Conservation (phyloP, 2,888 invertebrate species). For the Apamea epomidion region DNA sequence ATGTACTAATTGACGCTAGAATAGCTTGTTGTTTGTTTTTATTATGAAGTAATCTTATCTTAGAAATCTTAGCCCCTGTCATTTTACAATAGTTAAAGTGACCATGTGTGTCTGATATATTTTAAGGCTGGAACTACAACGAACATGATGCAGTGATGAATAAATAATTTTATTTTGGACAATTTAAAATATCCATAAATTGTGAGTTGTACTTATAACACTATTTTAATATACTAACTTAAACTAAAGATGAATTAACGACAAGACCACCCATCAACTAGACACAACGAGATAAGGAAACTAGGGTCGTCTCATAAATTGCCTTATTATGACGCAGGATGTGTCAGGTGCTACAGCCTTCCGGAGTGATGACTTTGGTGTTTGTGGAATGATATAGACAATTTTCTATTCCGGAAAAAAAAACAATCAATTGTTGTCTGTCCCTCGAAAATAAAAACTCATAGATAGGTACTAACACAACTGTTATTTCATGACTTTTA, state of each 20-base stretch:
- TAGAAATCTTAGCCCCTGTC: background rate
- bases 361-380: background rate
- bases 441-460: background rate
- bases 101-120: too few species aligned
- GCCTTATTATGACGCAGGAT: background rate
- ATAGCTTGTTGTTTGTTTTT: background rate
- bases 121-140: conserved; percentile 6
- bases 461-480: too few species aligned
- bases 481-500: background rate
- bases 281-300: background rate
- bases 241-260: background rate
- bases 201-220: background rate
- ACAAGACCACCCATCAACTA: background rate
- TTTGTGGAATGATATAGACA: background rate
- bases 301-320: background rate
- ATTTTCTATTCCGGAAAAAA: background rate
- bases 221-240: background rate
- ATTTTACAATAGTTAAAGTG: background rate
- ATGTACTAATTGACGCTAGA: conserved; percentile 26
- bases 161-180: background rate
- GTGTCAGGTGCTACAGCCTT: background rate
- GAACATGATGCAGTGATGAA: background rate
- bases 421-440: conserved; percentile 10
- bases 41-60: background rate
- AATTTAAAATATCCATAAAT: background rate